Base-by-base conservation (phyloP, 2,797 vertebrate species). In the Hylomyscus alleni region DNA sequence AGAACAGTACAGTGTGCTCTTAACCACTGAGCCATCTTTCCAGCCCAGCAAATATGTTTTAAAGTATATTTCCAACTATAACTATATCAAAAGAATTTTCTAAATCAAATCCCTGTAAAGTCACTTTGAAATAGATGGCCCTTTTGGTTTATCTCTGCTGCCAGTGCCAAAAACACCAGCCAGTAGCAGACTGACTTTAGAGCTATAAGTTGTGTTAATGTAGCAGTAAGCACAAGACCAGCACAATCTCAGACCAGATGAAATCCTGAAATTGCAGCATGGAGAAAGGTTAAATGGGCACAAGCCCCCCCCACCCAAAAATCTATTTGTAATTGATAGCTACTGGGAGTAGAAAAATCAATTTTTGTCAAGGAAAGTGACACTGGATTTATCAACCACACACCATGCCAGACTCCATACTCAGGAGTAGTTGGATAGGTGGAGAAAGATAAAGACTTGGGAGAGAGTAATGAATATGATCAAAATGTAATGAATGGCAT, bases 61-160 rank as follows among this genome's bases (percentile, higher is more conserved):
- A 24, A 97, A 89, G 7, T 96, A 95, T 54, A 94, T 96, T 83
- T 93, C 69, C 50, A 83, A 73, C 65, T 95, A 91, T 29, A 95
- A 96, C 91, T 97, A 26, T 97, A 50, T 98, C 19, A 1, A 94
- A 96, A 88, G 31, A 80, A 85, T 78, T 95, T 97, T 98, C 67
- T 83, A 97, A 54, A 86, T 87, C 91, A 80, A 44, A 95, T 97
- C 73, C 67, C 90, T 98, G 89, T 89, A 95, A 87, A 93, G 95
- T 95, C 34, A 84, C 80, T 95, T 81, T 95, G 95, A 97, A 97
- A 92, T 96, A 65, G 93, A 4, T 9, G 91, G 37, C 90, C n/a
- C 93, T 80, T 96, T 94, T 52, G 87, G 92, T 37, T 94, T 89
- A 95, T 89, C 40, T 90, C 9, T 98, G 6, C 20, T 95, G 47